These are phyloP conservation scores for Lagopus leucura DNA, from an alignment of 2,113 vertebrate genomes.

Conservation along the genomic window DNA sequence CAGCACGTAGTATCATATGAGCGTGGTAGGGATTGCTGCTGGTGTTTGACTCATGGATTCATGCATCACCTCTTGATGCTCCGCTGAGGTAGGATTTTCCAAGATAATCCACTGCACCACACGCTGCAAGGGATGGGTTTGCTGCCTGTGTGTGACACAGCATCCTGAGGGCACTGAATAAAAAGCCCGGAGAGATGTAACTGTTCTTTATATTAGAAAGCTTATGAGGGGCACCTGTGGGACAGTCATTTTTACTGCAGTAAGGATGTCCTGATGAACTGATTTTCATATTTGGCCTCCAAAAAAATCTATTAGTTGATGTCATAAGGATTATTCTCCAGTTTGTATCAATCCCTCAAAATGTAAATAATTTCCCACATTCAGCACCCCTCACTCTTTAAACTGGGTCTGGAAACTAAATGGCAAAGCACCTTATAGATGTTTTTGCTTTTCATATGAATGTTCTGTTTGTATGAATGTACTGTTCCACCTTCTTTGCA, in stretches of 20 bases:
- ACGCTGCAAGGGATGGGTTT: neutral
- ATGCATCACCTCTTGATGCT: neutral
- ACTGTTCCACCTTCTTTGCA: neutral
- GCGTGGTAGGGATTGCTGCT: neutral
- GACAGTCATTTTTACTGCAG: neutral
- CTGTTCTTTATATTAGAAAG: neutral
- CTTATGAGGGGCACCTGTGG: neutral
- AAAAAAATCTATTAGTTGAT: slow-evolving; percentile 28
- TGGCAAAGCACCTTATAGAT: neutral
- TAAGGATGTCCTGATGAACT: neutral
- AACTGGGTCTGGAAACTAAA: neutral
- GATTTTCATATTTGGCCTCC: neutral
- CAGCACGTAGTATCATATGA: rapidly evolving
- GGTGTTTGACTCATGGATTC: neutral
- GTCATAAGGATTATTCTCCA: slow-evolving; percentile 16
- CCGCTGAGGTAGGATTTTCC: neutral
- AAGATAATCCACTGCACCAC: neutral
- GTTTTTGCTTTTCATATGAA: neutral
- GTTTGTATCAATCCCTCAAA: slow-evolving; percentile 42
- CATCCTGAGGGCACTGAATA: neutral
- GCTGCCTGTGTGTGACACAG: neutral
- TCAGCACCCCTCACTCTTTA: neutral
- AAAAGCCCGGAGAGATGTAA: neutral
- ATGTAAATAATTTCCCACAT: slow-evolving; percentile 27
- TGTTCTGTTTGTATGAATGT: neutral